Evolutionary conservation across 2,797 vertebrate species (phyloP).

Genomic region (Spea hammondii): DNA sequence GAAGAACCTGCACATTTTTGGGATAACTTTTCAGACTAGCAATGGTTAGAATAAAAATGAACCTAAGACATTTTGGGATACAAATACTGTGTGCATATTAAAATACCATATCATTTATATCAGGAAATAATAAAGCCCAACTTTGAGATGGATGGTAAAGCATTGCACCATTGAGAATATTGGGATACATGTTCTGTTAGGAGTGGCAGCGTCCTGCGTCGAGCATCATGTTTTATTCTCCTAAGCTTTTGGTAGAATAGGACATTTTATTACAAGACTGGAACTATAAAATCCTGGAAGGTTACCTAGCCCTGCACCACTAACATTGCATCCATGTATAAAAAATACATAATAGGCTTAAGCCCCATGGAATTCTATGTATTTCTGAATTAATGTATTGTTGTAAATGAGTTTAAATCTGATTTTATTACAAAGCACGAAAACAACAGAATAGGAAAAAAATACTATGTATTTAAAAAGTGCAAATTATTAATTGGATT

Average conservation of each 20-base stretch:
- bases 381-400: not conserved
- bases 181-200: not conserved
- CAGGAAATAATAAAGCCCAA: slow-evolving; percentile 2
- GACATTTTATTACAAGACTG: not conserved
- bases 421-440: slow-evolving; percentile 25
- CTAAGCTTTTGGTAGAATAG: not conserved
- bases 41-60: not conserved
- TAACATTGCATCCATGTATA: not conserved
- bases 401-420: not conserved
- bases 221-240: slow-evolving; percentile 6
- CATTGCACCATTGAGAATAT: not conserved
- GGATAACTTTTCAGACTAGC: not conserved
- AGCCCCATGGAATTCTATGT: not conserved
- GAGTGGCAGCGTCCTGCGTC: not conserved
- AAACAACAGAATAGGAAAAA: slow-evolving; percentile 23
- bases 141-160: slow-evolving; percentile 17
- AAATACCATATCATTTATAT: slow-evolving; percentile 9
- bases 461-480: slow-evolving; percentile 25
- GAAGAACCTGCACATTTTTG: slow-evolving; percentile 2
- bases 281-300: slow-evolving; percentile 5
- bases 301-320: slow-evolving; percentile 1
- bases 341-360: not conserved
- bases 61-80: not conserved
- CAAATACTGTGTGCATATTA: slow-evolving; percentile 20
- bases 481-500: slow-evolving; percentile 20